Evolutionary conservation across 1,140 invertebrate species (phyloP).

Genomic region (Hylaeus volcanicus): DNA sequence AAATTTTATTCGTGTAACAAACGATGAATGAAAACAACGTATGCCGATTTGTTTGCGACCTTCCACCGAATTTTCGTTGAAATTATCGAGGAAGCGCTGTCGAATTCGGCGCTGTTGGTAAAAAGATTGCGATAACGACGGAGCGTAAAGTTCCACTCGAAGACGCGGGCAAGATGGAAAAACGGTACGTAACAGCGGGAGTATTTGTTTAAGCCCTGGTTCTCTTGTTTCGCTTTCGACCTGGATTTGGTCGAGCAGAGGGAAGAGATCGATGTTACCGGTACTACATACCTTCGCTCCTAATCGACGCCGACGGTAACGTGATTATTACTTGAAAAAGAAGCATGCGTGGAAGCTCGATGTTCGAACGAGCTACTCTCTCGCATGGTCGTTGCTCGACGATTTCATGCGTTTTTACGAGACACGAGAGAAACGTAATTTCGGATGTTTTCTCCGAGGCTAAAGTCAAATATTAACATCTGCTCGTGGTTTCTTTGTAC

Average conservation of each 20-base stretch:
- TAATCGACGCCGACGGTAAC: conserved; percentile 34
- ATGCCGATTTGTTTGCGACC: not conserved
- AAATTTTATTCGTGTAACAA: too few relatives aligned
- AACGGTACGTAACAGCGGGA: not conserved
- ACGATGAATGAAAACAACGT: too few relatives aligned
- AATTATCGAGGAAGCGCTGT: conserved; percentile 16
- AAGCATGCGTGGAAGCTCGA: too few relatives aligned
- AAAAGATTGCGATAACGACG: not conserved
- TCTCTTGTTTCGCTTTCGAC: conserved; percentile 22
- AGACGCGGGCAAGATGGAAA: not conserved
- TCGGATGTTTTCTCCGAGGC: too few relatives aligned
- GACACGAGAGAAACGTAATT: too few relatives aligned
- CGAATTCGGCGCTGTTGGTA: not conserved
- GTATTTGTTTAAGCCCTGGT: conserved; percentile 14
- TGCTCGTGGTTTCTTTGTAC: too few relatives aligned
- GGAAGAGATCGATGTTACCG: conserved; percentile 13
- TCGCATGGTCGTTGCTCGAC: too few relatives aligned
- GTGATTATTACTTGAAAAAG: conserved; percentile 8
- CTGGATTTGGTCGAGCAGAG: not conserved
- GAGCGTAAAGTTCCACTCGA: not conserved
- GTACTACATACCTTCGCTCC: not conserved
- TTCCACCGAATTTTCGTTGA: not conserved
- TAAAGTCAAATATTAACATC: too few relatives aligned
- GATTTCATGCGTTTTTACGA: too few relatives aligned
- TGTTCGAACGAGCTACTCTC: too few relatives aligned